Evolutionary conservation across 1,140 invertebrate genomes (phyloP), one percentile per base, ranked within the genome.

Genomic region (Zeugodacus cucurbitae): DNA sequence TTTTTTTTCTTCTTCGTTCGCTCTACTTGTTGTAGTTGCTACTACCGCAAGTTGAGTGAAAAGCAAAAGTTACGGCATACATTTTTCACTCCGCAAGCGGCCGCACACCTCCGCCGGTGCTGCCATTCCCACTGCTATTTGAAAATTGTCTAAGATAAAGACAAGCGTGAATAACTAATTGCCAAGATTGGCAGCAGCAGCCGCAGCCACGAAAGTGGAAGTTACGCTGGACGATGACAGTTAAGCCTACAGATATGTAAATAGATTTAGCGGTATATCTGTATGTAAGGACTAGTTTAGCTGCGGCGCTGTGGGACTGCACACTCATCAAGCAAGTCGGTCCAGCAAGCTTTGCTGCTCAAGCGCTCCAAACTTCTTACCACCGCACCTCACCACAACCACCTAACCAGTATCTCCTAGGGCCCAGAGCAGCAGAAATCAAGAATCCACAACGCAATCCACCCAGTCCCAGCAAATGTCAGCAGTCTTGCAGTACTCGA

Each of bases 111-210:
- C 34, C 26, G 22, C 58, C 8, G 34, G 7, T 90, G 90, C 88
- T 86, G 62, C 32, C 34, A 29, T 17, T 74, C n/a, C 17, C n/a
- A 34, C 6, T 74, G 70, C 32, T 20, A 34, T 41, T 29, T 58
- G 87, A 41, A 64, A 90, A 89, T 82, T 82, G n/a, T 48, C 74
- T 82, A 82, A 48, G 34, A 82, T 34, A 82, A 82, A 57, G 89
- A 89, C 90, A 90, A 92, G 91, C 91, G 90, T 91, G 91, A 92
- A 92, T 92, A 92, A 92, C 91, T 92, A 92, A 92, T 92, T 92
- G 90, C 91, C 89, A 88, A 59, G 74, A 82, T 82, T 82, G 41
- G 70, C 70, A 26, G 29, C n/a, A 29, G 62, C 62, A 67, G 29
- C 29, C 2, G 29, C 62, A 34, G 1, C 62, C 0, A 2, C 26